Evolutionary conservation across 2,113 vertebrate species (phyloP), one percentile per base, ranked within the genome.

Genomic region (Gopherus evgoodei): DNA sequence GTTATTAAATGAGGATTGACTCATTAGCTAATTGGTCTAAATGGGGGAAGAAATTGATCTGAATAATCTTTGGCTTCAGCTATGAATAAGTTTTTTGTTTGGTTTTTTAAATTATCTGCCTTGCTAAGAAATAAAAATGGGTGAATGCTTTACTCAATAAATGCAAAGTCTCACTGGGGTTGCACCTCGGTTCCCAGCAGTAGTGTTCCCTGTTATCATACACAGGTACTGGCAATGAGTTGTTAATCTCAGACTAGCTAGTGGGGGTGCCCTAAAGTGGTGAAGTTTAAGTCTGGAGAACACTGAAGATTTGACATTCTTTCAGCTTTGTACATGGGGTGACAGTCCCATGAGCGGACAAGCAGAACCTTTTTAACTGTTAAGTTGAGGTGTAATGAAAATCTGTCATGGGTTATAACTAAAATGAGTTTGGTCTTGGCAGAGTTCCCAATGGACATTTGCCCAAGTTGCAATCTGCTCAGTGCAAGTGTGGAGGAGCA

Each of bases 221-320:
- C 96, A 82, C 81, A 90, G 25, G 31, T 75, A 82, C 90, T 69
- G 90, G 86, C 88, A 95, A 95, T 91, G 92, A 87, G 76, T 80
- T 25, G 38, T 95, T 96, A 97, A 97, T 95, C 91, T 87, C 92
- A 90, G 93, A 80, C 96, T 95, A 97, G 87, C 29, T 78, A 31
- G 78, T 88, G 89, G 78, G 89, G 95, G 81, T 52, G 80, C 59
- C 47, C 90, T 93, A 81, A 80, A 91, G 92, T 95, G 86, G 85
- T 87, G 81, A 90, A 57, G 83, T 87, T 97, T 97, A 95, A 96
- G 95, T 97, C 82, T 50, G 24, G 97, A 95, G 97, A 78, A 35
- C 82, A 93, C 88, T 38, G 31, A 95, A 96, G 95, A 97, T 98
- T 97, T 97, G 98, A 96, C 96, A 94, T 94, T 98, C 96, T 95